phyloP scores from a whole-genome alignment of 1,140 invertebrate genomes.

The Macrobrachium nipponense region DNA sequence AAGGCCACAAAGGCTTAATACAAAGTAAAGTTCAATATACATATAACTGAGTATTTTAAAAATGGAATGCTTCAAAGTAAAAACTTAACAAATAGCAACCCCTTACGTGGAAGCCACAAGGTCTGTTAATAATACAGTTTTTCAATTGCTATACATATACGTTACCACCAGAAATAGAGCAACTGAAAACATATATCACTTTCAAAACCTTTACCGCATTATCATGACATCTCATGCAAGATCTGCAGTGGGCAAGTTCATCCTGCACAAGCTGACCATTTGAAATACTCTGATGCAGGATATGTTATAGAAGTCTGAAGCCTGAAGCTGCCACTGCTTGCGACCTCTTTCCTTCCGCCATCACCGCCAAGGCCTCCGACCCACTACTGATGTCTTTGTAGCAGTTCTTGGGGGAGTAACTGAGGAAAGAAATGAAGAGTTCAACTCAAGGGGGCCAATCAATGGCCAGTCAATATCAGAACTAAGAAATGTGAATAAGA shows the following conservation, averaged over 20 bases:
- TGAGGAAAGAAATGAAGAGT: not conserved
- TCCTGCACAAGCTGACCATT: slow-evolving; percentile 5
- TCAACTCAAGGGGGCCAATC: not conserved
- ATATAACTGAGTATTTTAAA: too few relatives aligned
- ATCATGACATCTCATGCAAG: not conserved
- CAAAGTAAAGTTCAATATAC: too few relatives aligned
- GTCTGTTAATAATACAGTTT: too few relatives aligned
- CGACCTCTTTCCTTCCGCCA: not conserved
- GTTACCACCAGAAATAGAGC: too few relatives aligned
- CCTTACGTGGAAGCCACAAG: too few relatives aligned
- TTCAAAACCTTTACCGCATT: too few relatives aligned
- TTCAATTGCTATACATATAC: too few relatives aligned
- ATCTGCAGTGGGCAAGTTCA: slow-evolving; percentile 10
- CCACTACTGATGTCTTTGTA: not conserved
- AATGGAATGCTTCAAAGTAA: too few relatives aligned
- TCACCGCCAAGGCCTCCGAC: slow-evolving; percentile 9
- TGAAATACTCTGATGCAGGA: slow-evolving; percentile 12
- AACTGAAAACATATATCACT: too few relatives aligned
- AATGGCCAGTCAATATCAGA: not conserved
- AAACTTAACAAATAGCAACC: too few relatives aligned
- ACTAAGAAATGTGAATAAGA: not conserved
- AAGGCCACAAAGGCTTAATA: too few relatives aligned
- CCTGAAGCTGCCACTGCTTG: not conserved
- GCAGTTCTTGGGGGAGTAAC: slow-evolving; percentile 8
- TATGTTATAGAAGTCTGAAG: not conserved